Percentiles rank a stretch among this genome's conserved stretches.
Conservation (phyloP, 2,113 vertebrate species). For the Circaetus cinerascens region DNA sequence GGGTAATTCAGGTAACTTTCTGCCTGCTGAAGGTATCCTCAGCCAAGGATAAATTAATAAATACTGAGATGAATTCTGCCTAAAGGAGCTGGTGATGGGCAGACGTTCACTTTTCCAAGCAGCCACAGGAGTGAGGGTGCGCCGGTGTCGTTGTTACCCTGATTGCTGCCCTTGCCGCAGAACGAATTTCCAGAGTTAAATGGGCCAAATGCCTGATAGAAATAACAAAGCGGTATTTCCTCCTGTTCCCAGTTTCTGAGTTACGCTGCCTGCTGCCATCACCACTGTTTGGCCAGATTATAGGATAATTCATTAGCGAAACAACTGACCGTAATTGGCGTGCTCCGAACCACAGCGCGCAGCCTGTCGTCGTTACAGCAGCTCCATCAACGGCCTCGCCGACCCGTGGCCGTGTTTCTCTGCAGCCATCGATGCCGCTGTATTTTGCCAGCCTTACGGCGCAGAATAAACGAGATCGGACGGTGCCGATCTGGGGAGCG, state of each 20-base stretch:
- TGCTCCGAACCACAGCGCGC: accelerated
- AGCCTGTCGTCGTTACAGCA: accelerated
- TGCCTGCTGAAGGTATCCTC: neutral
- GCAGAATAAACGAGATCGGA: accelerated
- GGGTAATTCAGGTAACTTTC: neutral
- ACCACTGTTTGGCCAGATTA: neutral
- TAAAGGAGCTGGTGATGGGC: neutral
- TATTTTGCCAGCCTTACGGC: accelerated
- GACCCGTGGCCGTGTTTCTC: accelerated
- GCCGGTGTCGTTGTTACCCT: accelerated
- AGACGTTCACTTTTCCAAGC: neutral
- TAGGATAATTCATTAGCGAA: neutral
- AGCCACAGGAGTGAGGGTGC: accelerated
- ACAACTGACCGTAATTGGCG: accelerated
- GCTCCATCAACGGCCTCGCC: accelerated
- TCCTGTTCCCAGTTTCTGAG: neutral
- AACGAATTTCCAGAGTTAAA: neutral
- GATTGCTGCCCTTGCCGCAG: neutral
- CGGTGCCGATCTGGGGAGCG: accelerated
- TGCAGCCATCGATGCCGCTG: accelerated
- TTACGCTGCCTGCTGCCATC: neutral
- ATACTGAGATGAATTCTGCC: neutral
- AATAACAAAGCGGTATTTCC: neutral
- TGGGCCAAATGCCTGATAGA: neutral
- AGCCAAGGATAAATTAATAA: neutral